Conservation (phyloP, 2,797 vertebrate genomes). For the Danio kyathit region DNA sequence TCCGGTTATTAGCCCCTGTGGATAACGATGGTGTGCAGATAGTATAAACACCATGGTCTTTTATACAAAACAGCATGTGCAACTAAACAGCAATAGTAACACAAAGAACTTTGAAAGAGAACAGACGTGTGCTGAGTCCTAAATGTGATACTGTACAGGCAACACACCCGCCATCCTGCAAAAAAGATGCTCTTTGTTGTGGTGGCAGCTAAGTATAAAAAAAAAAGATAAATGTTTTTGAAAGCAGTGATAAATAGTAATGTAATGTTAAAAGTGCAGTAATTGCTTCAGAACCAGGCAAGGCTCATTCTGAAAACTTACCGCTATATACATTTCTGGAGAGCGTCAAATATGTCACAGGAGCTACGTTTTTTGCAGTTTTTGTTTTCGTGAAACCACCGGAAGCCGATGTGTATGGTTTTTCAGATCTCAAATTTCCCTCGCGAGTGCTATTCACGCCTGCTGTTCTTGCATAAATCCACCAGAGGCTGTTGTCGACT, state of each 20-base stretch:
- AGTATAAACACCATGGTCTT: not conserved
- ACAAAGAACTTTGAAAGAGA: conserved; percentile 9
- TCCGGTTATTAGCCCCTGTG: conserved; percentile 20
- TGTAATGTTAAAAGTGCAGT: conserved; percentile 53
- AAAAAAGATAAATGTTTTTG: conserved; percentile 33
- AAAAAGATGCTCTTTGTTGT: conserved; percentile 60
- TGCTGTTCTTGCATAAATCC: too few relatives aligned
- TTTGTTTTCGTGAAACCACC: too few relatives aligned
- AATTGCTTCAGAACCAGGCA: conserved; percentile 18
- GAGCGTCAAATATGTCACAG: too few relatives aligned
- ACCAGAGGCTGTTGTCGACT: too few relatives aligned
- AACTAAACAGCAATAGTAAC: conserved; percentile 9
- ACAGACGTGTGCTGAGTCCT: not conserved
- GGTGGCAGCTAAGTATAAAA: not conserved
- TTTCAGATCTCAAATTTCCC: too few relatives aligned
- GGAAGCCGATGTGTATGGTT: too few relatives aligned
- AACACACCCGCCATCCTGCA: conserved; percentile 50
- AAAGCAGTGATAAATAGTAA: conserved; percentile 56
- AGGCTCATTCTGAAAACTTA: too few relatives aligned
- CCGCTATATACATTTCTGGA: too few relatives aligned
- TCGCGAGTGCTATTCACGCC: too few relatives aligned
- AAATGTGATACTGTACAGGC: conserved; percentile 33
- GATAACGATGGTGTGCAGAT: conserved; percentile 4
- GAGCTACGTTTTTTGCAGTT: too few relatives aligned
- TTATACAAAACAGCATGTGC: not conserved